Base-by-base conservation (phyloP, 2,113 vertebrate genomes). In the Otolemur garnettii region DNA sequence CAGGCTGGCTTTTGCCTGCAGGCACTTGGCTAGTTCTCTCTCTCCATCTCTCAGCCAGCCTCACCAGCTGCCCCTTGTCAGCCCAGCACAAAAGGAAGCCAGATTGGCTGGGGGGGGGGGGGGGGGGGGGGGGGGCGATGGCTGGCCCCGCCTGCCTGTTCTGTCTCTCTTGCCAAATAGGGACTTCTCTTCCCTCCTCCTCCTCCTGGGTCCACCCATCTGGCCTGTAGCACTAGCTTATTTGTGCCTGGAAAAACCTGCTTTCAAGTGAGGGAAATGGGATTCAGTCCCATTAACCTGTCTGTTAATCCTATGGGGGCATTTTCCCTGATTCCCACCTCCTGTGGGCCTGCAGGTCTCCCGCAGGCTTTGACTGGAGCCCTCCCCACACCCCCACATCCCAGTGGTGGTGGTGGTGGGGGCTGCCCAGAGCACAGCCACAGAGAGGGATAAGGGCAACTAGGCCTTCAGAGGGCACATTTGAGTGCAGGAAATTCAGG, bases 1-100 rank as follows among this genome's bases (percentile, higher is more conserved):
- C 57, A 66, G 17, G 42, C n/a, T 45, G 45, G 55, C 30, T 66
- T 95, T 79, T 55, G 81, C 74, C 87, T 38, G n/a, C 18, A 5
- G 22, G 21, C 69, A 26, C 64, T 96, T 83, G 86, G 94, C 88
- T 62, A 42, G 22, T 60, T 88, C 79, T 15, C 66, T 94, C 69
- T 96, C 69, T 57, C 85, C 55, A 33, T 59, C 50, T 91, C 84
- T 24, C n/a, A 93, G 91, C 91, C 94, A 90, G 89, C 7, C 12
- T 95, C 79, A 96, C 95, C 96, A 98, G 95, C 96, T 96, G 96
- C 86, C 95, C 82, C 88, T 87, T 88, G 93, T 91, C 93, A 92
- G 83, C 69, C 79, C 35, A 14, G 74, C 79, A 95, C 88, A 96
- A 81, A 95, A 68, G 64, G 71, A 96, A 55, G 59, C 89, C 96